Evolutionary conservation across 2,113 vertebrate species (phyloP), one percentile per base, ranked within the genome.

Genomic region (Sceloporus undulatus): DNA sequence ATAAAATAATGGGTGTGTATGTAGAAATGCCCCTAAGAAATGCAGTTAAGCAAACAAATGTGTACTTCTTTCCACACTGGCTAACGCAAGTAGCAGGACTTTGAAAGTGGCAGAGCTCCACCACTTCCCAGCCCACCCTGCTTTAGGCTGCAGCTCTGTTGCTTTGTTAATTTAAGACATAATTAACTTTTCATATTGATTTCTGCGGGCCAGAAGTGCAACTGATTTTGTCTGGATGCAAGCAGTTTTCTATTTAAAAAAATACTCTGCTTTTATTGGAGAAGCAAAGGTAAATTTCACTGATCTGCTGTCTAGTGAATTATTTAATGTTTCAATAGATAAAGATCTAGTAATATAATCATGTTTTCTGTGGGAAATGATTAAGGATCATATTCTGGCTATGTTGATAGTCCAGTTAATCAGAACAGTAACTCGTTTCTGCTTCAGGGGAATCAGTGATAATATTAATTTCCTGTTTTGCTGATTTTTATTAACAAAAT

Each of bases 341-440:
- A 84, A 86, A 90, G 82, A 5, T 66, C 71, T 85, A 48, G 71
- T 65, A 76, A 29, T 76, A 76, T 18, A 21, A 7, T 40, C 56
- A 6, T 29, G 78, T 82, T 91, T 78, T 84, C 18, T 5, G 19
- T 66, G 40, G 85, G 25, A 70, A 21, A n/a, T 91, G 77, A 5
- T 29, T n/a, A 74, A 29, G 0, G 0, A 56, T 48, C 62, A 82
- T 83, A 79, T 56, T 6, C 2, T 71, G 81, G 21, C 13, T 70
- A 83, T 5, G 52, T 38, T 38, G 70, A 74, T 74, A 56, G 54
- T 71, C 79, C 82, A 86, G 81, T 71, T 87, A 87, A 89, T 86
- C 14, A 84, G 79, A 34, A 74, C 87, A 85, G 77, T 78, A 5
- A 48, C 70, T 68, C 76, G 10, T 1, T 34, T 74, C n/a, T 40